A percentile compares a stretch with the other conserved stretches of the same genome.
Conservation (phyloP, 2,888 invertebrate species). For the Schrankia costaestrigalis region DNA sequence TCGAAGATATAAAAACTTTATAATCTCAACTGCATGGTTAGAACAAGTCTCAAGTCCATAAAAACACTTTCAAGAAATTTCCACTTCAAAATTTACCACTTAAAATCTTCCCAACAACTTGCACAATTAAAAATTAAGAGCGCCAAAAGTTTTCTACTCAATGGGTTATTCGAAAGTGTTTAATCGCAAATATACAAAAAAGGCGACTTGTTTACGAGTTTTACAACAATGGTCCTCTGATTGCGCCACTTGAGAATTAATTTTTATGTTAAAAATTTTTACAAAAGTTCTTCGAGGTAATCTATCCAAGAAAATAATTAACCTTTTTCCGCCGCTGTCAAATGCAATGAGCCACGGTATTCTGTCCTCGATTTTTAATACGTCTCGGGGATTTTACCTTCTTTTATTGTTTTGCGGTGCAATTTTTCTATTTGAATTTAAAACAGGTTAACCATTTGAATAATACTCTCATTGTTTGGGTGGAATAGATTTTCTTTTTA, state of each 20-base stretch:
- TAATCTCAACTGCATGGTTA: too few relatives aligned
- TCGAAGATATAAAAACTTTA: too few relatives aligned
- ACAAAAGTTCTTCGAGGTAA: conserved; percentile 18
- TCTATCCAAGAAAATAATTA: conserved; percentile 56
- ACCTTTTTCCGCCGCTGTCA: conserved; percentile 48
- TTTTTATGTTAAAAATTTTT: conserved; percentile 26
- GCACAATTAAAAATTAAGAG: conserved; percentile 17
- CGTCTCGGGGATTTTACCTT: too few relatives aligned
- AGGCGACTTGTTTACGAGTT: conserved; percentile 32
- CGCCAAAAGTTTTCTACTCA: conserved; percentile 20
- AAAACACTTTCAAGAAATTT: too few relatives aligned
- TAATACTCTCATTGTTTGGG: too few relatives aligned
- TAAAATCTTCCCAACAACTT: conserved; percentile 2
- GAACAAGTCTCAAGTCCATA: too few relatives aligned
- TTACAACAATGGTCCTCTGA: conserved; percentile 35
- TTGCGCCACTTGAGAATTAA: conserved; percentile 34
- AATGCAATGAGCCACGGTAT: conserved; percentile 38
- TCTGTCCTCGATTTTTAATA: conserved; percentile 17
- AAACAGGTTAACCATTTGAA: too few relatives aligned
- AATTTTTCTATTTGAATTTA: too few relatives aligned
- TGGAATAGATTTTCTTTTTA: too few relatives aligned
- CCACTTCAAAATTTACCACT: conserved; percentile 2
- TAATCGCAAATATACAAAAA: conserved; percentile 33
- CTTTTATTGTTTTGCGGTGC: too few relatives aligned
- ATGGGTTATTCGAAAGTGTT: conserved; percentile 37